Conservation (phyloP, 1,140 invertebrate genomes). For the Dendrolimus kikuchii region DNA sequence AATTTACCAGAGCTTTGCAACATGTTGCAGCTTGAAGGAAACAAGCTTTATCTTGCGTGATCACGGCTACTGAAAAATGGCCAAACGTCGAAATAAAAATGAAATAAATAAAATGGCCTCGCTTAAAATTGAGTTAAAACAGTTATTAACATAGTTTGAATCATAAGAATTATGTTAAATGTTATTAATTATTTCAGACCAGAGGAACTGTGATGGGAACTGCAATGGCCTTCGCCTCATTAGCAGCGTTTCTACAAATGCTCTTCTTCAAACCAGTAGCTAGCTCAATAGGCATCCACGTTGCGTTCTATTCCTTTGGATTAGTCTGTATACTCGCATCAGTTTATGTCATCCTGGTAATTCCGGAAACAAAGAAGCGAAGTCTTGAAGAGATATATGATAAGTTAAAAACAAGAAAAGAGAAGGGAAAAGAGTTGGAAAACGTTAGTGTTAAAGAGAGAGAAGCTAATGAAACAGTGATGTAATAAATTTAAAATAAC, state of each 20-base stretch:
- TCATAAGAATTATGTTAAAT: slow-evolving; percentile 2
- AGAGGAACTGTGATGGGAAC: slow-evolving; percentile 48
- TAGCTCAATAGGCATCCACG: slow-evolving; percentile 37
- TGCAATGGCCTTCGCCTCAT: slow-evolving; percentile 36
- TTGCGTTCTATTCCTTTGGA: slow-evolving; percentile 53
- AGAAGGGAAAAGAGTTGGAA: slow-evolving; percentile 15
- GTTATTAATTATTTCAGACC: slow-evolving; percentile 37
- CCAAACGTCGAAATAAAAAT: no score
- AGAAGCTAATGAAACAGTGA: background rate
- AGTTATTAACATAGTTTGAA: background rate
- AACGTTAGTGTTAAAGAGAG: background rate
- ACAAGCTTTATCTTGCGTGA: no score
- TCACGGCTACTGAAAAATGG: no score
- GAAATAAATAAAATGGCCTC: no score
- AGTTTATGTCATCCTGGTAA: slow-evolving; percentile 33
- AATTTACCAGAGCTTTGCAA: no score
- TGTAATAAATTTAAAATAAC: background rate
- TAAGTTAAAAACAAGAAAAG: slow-evolving; percentile 34
- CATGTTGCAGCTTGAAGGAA: no score
- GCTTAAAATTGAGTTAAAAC: no score
- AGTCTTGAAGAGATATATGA: slow-evolving; percentile 45
- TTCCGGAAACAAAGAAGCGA: slow-evolving; percentile 50
- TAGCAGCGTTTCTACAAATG: slow-evolving; percentile 41
- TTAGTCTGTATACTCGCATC: slow-evolving; percentile 32
- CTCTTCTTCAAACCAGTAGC: slow-evolving; percentile 50